Evolutionary conservation across 1,140 invertebrate species (phyloP).

Genomic region (Cotesia chilonis): DNA sequence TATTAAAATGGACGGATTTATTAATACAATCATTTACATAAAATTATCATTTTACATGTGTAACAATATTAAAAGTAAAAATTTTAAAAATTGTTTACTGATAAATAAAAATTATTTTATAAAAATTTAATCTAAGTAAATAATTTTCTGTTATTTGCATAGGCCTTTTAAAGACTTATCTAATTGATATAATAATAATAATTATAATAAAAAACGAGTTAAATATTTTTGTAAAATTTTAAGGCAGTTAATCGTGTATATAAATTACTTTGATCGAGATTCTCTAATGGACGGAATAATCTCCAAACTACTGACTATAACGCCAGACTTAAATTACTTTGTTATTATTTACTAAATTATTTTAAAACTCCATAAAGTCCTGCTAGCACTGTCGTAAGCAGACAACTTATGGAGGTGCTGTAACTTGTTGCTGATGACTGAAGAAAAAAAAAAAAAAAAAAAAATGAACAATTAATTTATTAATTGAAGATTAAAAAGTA

Average conservation of each 20-base stretch:
- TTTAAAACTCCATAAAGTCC: constrained; percentile 28
- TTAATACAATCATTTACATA: no score
- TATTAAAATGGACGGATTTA: no score
- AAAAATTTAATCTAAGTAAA: no score
- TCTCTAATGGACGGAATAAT: constrained; percentile 5
- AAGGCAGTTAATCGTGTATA: background rate
- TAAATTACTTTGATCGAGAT: background rate
- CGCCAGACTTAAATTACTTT: constrained; percentile 16
- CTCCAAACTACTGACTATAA: constrained; percentile 24
- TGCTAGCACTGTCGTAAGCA: constrained; percentile 10
- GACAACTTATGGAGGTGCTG: constrained; percentile 9
- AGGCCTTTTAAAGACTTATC: no score
- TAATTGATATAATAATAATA: no score
- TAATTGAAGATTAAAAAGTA: background rate
- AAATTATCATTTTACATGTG: no score
- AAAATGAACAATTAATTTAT: background rate
- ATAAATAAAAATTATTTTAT: no score
- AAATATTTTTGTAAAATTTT: no score
- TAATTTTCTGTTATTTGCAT: no score
- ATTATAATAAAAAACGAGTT: no score
- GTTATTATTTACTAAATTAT: constrained; percentile 28
- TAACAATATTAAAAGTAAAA: no score
- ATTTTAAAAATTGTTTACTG: no score
- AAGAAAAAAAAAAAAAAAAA: constrained; percentile 32
- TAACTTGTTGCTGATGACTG: constrained; percentile 44